Conservation (phyloP, 2,888 invertebrate genomes). For the Trichopoda pennipes region DNA sequence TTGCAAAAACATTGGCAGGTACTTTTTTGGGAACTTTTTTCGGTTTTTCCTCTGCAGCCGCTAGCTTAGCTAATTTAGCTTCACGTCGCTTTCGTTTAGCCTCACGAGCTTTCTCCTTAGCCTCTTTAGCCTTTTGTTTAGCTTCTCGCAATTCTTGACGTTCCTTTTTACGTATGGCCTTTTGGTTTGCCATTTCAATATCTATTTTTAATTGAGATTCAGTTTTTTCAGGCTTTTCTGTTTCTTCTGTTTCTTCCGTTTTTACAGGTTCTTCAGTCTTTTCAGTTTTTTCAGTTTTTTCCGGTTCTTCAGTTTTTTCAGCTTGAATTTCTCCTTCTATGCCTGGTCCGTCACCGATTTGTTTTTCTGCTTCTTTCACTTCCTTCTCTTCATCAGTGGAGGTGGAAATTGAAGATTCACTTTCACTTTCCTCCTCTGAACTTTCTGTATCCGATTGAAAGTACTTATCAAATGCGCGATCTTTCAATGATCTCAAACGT, state of each 20-base stretch:
- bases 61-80: constrained; percentile 22
- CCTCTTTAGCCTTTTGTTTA: constrained; percentile 16
- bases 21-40: constrained; percentile 37
- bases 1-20: constrained; percentile 68
- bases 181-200: constrained; percentile 1
- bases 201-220: constrained; percentile 28
- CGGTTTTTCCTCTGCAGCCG: background rate
- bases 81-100: constrained; percentile 10
- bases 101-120: constrained; percentile 39
- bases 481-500: constrained; percentile 73
- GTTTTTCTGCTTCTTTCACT: no score
- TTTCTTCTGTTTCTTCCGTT: background rate
- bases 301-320: no score
- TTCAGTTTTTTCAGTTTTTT: no score
- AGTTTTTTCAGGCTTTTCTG: constrained; percentile 15
- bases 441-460: constrained; percentile 51
- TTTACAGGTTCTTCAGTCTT: no score
- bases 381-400: constrained; percentile 20
- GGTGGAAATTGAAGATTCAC: constrained; percentile 38
- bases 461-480: constrained; percentile 70
- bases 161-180: constrained; percentile 18
- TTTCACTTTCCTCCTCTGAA: constrained; percentile 43
- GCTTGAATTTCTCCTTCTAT: no score
- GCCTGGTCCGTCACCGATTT: no score
- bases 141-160: constrained; percentile 40